phyloP scores from a whole-genome alignment of 2,113 vertebrate genomes.

The Candoia aspera region DNA sequence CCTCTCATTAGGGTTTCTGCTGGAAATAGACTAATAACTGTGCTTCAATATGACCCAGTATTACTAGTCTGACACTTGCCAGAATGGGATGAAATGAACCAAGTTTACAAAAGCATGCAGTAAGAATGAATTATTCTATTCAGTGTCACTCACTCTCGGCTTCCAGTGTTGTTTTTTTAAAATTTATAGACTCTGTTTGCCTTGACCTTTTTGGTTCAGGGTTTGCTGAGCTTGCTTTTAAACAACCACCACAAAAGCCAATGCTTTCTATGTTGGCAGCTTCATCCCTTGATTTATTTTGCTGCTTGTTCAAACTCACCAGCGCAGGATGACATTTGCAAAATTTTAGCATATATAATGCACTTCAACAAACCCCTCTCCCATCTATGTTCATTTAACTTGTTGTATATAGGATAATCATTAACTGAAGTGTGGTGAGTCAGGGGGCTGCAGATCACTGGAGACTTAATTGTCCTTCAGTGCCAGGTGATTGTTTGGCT shows the following conservation, averaged over 20 bases:
- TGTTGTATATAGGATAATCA: background rate
- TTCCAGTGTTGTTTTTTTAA: background rate
- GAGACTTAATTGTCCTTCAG: conserved; percentile 34
- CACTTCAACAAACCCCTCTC: background rate
- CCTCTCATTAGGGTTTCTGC: background rate
- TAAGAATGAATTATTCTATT: background rate
- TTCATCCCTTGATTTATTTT: conserved; percentile 2
- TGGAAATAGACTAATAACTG: background rate
- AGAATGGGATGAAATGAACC: conserved; percentile 4
- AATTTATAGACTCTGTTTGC: conserved; percentile 10
- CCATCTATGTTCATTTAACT: background rate
- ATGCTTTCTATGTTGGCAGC: background rate
- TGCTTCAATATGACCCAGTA: background rate
- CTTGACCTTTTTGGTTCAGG: conserved; percentile 17
- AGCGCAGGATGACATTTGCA: background rate
- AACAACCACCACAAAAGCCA: background rate
- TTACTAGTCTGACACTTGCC: background rate
- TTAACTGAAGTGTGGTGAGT: background rate
- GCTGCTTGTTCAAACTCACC: background rate
- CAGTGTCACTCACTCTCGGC: background rate
- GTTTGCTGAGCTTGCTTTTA: background rate
- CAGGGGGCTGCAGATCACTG: background rate
- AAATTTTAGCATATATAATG: background rate
- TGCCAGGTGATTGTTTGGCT: background rate
- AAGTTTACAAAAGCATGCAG: background rate